These are phyloP conservation scores for Oreochromis tanganicae DNA, from an alignment of 2,113 vertebrate genomes.

Conservation along the genomic window DNA sequence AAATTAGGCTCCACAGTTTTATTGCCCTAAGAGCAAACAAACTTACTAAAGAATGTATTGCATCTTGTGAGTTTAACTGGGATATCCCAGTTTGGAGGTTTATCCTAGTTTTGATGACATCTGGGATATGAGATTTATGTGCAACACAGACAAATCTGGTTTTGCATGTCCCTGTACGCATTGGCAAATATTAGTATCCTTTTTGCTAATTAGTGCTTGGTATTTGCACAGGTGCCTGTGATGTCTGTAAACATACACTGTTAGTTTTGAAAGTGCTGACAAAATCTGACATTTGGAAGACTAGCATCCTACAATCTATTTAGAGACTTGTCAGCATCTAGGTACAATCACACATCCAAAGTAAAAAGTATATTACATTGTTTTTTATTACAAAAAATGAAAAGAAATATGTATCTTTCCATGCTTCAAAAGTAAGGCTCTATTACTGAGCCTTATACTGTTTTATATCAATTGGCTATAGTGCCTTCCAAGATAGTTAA, in stretches of 20 bases:
- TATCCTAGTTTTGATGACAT: background rate
- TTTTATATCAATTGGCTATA: background rate
- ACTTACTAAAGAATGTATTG: background rate
- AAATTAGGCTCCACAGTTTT: slow-evolving; percentile 38
- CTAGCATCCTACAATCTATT: background rate
- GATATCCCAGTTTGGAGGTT: background rate
- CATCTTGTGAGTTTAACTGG: background rate
- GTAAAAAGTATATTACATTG: background rate
- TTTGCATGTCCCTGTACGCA: background rate
- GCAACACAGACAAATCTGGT: background rate
- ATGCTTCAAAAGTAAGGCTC: background rate
- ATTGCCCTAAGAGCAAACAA: slow-evolving; percentile 15
- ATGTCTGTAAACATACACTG: background rate
- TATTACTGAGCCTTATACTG: background rate
- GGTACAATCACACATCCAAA: background rate
- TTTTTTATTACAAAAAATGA: background rate
- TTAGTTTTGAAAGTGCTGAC: background rate
- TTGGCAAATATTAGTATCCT: background rate
- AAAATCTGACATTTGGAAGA: background rate
- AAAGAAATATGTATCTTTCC: background rate
- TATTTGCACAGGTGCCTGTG: background rate
- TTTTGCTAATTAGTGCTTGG: background rate
- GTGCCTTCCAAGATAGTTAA: background rate
- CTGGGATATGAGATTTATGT: background rate
- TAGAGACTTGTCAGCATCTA: background rate